Evolutionary conservation across 2,888 invertebrate species (phyloP).

Genomic region (Folsomia candida): DNA sequence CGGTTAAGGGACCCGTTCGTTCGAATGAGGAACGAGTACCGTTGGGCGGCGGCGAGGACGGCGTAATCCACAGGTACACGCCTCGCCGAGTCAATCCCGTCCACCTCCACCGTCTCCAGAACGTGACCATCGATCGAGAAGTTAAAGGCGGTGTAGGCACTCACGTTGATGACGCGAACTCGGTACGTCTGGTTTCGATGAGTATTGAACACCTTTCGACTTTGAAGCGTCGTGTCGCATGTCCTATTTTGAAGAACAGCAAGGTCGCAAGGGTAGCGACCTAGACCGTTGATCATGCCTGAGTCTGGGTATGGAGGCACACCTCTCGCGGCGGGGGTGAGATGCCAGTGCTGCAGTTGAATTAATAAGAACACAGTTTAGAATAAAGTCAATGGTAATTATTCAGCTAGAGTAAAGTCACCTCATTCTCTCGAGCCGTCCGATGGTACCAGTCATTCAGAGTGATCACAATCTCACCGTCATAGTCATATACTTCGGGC

Average conservation of each 20-base stretch:
- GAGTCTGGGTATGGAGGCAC: slow-evolving; percentile 40
- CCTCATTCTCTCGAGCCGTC: slow-evolving; percentile 32
- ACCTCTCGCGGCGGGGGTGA: slow-evolving; percentile 7
- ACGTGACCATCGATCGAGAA: slow-evolving; percentile 42
- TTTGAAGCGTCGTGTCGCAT: slow-evolving; percentile 6
- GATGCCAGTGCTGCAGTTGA: background rate
- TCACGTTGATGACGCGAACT: slow-evolving; percentile 39
- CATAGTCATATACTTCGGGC: slow-evolving; percentile 28
- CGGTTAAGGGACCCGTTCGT: slow-evolving; percentile 8
- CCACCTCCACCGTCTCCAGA: slow-evolving; percentile 35
- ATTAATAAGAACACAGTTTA: too few species aligned
- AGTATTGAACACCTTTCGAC: slow-evolving; percentile 23
- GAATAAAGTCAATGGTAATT: too few species aligned
- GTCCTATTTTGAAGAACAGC: slow-evolving; percentile 26
- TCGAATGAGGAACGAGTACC: slow-evolving; percentile 42
- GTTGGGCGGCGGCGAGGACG: slow-evolving; percentile 30
- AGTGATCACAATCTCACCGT: slow-evolving; percentile 34
- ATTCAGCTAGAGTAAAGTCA: too few species aligned
- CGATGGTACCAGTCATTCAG: slow-evolving; percentile 44
- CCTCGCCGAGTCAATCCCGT: slow-evolving; percentile 27
- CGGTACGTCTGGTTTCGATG: slow-evolving; percentile 26
- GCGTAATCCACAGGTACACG: slow-evolving; percentile 21
- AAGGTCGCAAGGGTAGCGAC: slow-evolving; percentile 32
- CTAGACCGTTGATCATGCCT: slow-evolving; percentile 37
- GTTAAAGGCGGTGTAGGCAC: slow-evolving; percentile 30